These are phyloP conservation scores for Nephila pilipes DNA, from an alignment of 1,140 invertebrate genomes.

Conservation along the genomic window DNA sequence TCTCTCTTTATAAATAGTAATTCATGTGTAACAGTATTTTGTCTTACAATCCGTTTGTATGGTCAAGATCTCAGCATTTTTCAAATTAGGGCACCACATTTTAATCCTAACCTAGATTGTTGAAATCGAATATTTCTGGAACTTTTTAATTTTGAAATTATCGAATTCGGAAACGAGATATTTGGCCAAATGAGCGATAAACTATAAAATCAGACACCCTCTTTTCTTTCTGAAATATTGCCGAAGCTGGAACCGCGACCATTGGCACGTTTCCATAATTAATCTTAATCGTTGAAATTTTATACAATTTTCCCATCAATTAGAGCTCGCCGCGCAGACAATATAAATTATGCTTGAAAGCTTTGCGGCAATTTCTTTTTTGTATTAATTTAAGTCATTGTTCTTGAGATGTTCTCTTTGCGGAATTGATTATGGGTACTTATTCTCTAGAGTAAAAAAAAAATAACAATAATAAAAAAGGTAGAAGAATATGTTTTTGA, in stretches of 20 bases:
- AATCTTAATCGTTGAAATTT: slow-evolving; percentile 76
- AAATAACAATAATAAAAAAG: background rate
- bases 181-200: slow-evolving; percentile 34
- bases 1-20: no score
- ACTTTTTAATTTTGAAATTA: no score
- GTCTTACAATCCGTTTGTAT: no score
- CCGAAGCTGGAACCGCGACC: slow-evolving; percentile 21
- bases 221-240: background rate
- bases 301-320: slow-evolving; percentile 75
- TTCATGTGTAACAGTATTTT: no score
- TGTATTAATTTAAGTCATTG: slow-evolving; percentile 75
- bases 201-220: background rate
- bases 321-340: slow-evolving; percentile 70
- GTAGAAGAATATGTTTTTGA: background rate
- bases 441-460: background rate
- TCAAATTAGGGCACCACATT: no score
- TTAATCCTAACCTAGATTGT: no score
- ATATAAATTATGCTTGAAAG: slow-evolving; percentile 69
- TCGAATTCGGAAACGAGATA: background rate
- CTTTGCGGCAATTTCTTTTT: slow-evolving; percentile 57
- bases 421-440: slow-evolving; percentile 1
- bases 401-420: slow-evolving; percentile 32
- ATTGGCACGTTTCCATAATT: slow-evolving; percentile 68
- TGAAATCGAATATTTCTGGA: no score
- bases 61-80: no score